These are phyloP conservation scores for Darwinula stevensoni DNA, from an alignment of 2,888 invertebrate genomes.

Conservation along the genomic window DNA sequence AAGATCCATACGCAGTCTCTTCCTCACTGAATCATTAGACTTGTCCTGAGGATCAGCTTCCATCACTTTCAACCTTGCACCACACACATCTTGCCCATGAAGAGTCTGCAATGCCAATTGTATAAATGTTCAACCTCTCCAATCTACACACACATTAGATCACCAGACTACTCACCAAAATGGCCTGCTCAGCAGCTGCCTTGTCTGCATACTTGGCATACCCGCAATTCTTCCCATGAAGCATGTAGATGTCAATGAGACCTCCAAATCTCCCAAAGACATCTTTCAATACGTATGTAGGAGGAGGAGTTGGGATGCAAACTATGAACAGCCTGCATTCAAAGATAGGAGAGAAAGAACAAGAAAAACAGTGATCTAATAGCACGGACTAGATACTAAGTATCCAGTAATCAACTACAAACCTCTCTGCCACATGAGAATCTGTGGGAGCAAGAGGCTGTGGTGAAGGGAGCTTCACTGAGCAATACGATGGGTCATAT, in stretches of 20 bases:
- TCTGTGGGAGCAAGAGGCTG: slow-evolving; percentile 23
- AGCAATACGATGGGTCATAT: slow-evolving; percentile 16
- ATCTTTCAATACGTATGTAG: slow-evolving; percentile 46
- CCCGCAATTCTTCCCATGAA: slow-evolving; percentile 67
- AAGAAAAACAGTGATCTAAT: not conserved
- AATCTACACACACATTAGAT: slow-evolving; percentile 1
- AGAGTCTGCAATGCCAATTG: slow-evolving; percentile 18
- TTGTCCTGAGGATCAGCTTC: slow-evolving; percentile 33
- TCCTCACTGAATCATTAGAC: slow-evolving; percentile 7
- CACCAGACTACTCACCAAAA: slow-evolving; percentile 26
- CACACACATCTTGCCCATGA: slow-evolving; percentile 64
- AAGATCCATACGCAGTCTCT: not conserved
- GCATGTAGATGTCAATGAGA: slow-evolving; percentile 60
- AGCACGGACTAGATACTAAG: not conserved
- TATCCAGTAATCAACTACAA: slow-evolving; percentile 4
- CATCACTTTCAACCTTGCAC: slow-evolving; percentile 55
- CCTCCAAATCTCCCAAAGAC: slow-evolving; percentile 70
- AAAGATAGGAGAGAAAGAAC: slow-evolving; percentile 1
- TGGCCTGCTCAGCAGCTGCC: slow-evolving; percentile 43
- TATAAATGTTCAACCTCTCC: too few species aligned
- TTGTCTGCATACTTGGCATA: slow-evolving; percentile 56
- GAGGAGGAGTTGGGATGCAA: slow-evolving; percentile 31
- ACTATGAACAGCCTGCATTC: slow-evolving; percentile 20
- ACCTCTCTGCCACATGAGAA: slow-evolving; percentile 18
- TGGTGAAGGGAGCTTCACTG: slow-evolving; percentile 35